Base-by-base conservation (phyloP, 2,797 vertebrate species). In the Tokudaia muenninki region DNA sequence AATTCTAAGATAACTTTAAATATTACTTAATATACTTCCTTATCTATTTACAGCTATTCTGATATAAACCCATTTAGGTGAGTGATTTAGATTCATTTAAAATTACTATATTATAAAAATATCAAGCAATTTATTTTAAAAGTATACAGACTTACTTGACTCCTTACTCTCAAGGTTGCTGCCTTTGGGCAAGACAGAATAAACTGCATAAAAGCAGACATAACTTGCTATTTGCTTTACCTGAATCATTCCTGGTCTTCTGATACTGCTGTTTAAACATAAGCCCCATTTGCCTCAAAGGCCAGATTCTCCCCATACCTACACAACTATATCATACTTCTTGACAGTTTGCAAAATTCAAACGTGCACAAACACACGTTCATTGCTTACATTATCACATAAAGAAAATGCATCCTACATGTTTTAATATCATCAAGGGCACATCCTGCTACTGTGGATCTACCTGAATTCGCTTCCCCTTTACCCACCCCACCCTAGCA, bases 1-100 rank as follows among this genome's bases (percentile, higher is more conserved):
- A 81, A 95, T 83, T 87, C 92, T 94, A 95, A 93, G 93, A 52
- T 90, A 90, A 90, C 21, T 74, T 34, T 94, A 96, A 75, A 59
- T 95, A 70, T 65, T 92, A 87, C 5, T 86, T 65, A 44, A 14
- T 12, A 52, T 19, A 63, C 91, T 83, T 95, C 44, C 4, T 95
- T 44, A 74, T 50, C 3, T 26, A 70, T 22, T 87, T 90, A 70
- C 2, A 88, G 37, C 14, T 59, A 59, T 75, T 59, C 70, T 26
- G 5, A 75, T 19, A 59, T 37, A 88, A 31, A 57, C 24, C 47
- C 65, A 88, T 44, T 74, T 75, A 55, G 14, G 26, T n/a, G 12
- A 70, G 26, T 37, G 24, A 72, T 74, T 74, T 50, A 86, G 34
- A 47, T 84, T 47, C 61, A 83, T 63, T 44, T 88, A 61, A 95